Percentiles rank a stretch among this genome's conserved stretches.
These are phyloP conservation scores for Synergus umbraculus DNA, from an alignment of 2,888 invertebrate species.

Conservation along the genomic window DNA sequence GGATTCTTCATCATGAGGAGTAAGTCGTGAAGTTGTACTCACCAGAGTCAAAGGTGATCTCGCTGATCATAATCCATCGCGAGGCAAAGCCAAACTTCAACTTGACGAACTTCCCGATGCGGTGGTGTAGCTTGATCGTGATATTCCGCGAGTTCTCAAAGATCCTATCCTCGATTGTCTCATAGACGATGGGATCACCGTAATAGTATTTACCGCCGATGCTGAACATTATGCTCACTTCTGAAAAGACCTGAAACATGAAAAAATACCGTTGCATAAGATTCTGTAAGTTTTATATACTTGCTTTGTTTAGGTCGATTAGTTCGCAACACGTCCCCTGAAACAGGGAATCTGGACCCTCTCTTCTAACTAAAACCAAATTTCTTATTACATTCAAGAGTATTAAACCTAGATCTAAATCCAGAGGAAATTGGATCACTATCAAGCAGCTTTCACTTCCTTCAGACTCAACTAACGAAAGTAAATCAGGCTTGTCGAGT, in stretches of 20 bases:
- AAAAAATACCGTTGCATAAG: constrained; percentile 21
- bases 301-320: not conserved
- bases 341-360: not conserved
- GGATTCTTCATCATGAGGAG: constrained; percentile 42
- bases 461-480: constrained; percentile 7
- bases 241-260: constrained; percentile 85
- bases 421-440: constrained; percentile 15
- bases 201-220: constrained; percentile 89
- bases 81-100: constrained; percentile 88
- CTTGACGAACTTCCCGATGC: constrained; percentile 89
- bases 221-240: constrained; percentile 88
- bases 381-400: not conserved
- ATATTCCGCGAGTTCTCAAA: constrained; percentile 91
- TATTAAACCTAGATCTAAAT: not conserved
- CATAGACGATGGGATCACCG: constrained; percentile 86
- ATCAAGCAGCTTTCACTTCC: constrained; percentile 23
- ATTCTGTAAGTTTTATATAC: not conserved
- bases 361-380: not conserved
- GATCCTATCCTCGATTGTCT: constrained; percentile 86
- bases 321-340: no score
- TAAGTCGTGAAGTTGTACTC: constrained; percentile 64
- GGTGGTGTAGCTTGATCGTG: constrained; percentile 88
- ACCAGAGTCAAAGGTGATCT: constrained; percentile 92
- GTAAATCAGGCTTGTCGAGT: constrained; percentile 16
- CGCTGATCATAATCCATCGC: constrained; percentile 93